Base-by-base conservation (phyloP, 1,140 invertebrate genomes). In the Heliconius congener region DNA sequence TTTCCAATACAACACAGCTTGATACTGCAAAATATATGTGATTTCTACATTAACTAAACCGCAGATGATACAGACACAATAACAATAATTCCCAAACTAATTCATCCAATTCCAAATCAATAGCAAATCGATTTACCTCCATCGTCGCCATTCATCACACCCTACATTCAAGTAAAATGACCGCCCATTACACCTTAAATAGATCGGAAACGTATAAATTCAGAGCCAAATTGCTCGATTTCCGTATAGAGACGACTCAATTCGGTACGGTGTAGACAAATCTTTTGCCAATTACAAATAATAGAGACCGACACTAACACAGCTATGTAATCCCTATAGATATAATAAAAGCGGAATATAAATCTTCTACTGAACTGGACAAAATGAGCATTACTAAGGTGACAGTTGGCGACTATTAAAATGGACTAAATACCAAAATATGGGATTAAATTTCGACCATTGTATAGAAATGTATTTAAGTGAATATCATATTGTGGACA, bases 191-290 rank as follows among this genome's bases (percentile, higher is more conserved):
- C 87, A 86, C 85, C 86, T 88, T 85, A 86, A 90, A 91, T 87
- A 88, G 88, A 91, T 89, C 87, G 88, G 88, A 91, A 91, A 85
- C 84, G 84, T 84, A 93, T 91, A 91, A 90, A 92, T 93, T 91
- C 83, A 83, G 81, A 81, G 73, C 78, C 73, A 88, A 93, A 93
- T 92, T 89, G 91, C 88, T 93, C 91, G 83, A 92, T 94, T 94
- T 94, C 91, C 91, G 87, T 82, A 88, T 88, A 88, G 84, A 85
- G 87, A 91, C 88, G 85, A 88, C 85, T 91, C 90, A 87, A 93
- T 94, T 90, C 83, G 91, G 87, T 86, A 90, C 86, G 84, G 86
- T 85, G 84, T 89, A 84, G 87, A 94, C 90, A 87, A 89, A 87
- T 86, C 83, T 81, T 86, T 78, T 71, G 75, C 81, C 81, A 79